Conservation (phyloP, 2,888 invertebrate genomes). For the Chydorus sphaericus region DNA sequence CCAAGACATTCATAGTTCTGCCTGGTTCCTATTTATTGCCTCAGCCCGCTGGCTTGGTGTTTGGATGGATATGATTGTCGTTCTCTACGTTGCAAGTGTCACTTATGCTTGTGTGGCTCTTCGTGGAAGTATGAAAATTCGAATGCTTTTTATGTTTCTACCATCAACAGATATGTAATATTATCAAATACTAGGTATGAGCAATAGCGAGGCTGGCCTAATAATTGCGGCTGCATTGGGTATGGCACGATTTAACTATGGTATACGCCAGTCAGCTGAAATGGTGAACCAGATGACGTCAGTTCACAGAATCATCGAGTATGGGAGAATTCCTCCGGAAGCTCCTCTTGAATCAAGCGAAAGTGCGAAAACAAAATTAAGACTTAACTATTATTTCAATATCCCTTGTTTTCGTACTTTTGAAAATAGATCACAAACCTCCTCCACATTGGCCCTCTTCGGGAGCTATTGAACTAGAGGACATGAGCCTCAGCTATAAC, state of each 20-base stretch:
- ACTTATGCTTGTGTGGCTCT: conserved; percentile 69
- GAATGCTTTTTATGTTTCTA: neutral
- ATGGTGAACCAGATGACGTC: conserved; percentile 71
- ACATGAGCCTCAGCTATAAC: too few relatives aligned
- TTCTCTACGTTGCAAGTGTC: conserved; percentile 68
- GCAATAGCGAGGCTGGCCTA: conserved; percentile 24
- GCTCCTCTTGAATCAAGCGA: conserved; percentile 37
- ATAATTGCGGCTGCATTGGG: conserved; percentile 26
- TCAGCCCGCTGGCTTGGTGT: conserved; percentile 87
- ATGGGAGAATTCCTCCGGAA: conserved; percentile 56
- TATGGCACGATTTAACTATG: conserved; percentile 50
- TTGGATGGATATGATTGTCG: conserved; percentile 77
- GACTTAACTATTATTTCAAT: too few relatives aligned
- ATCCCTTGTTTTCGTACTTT: too few relatives aligned
- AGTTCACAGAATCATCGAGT: conserved; percentile 35
- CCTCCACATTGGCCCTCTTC: too few relatives aligned
- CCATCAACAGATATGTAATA: neutral
- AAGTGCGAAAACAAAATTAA: too few relatives aligned
- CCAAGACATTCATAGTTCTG: conserved; percentile 53
- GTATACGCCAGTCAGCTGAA: conserved; percentile 83
- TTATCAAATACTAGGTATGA: conserved; percentile 14
- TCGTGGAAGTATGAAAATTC: conserved; percentile 29
- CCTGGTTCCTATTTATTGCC: conserved; percentile 80
- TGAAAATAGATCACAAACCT: too few relatives aligned
- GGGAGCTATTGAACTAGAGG: too few relatives aligned